These are phyloP conservation scores for Hirudinaria manillensis DNA, from an alignment of 2,888 invertebrate genomes.

Conservation along the genomic window DNA sequence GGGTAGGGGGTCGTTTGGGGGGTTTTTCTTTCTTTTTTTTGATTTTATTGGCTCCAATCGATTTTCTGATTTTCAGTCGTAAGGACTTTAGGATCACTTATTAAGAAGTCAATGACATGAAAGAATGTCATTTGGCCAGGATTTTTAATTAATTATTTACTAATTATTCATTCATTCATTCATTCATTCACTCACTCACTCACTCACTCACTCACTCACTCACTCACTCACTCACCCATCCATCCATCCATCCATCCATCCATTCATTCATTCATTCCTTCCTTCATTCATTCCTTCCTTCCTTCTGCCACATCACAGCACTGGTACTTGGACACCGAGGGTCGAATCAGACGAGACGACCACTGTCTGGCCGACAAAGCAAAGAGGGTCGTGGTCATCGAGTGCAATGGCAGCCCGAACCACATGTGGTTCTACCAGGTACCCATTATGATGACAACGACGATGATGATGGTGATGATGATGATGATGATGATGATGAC, in stretches of 20 bases:
- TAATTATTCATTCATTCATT: no score
- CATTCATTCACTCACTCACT: no score
- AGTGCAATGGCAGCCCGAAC: conserved; percentile 58
- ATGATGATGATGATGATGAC: conserved; percentile 4
- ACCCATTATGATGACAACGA: conserved; percentile 15
- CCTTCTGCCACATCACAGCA: conserved; percentile 5
- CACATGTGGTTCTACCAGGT: conserved; percentile 56
- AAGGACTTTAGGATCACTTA: no score
- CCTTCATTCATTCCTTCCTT: no score
- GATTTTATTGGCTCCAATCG: not conserved
- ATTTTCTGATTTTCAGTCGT: not conserved
- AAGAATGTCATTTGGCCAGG: no score
- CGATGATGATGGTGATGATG: conserved; percentile 16
- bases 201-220: no score
- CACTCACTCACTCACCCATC: no score
- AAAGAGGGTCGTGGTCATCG: conserved; percentile 54
- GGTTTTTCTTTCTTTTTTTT: not conserved
- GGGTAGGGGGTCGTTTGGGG: not conserved
- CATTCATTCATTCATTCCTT: no score
- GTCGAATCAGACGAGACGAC: conserved; percentile 52
- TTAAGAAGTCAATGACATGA: no score
- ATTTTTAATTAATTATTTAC: no score
- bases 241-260: no score
- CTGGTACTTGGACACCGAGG: conserved; percentile 51
- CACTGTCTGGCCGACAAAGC: conserved; percentile 51